Evolutionary conservation across 2,888 invertebrate species (phyloP).

Genomic region (Candidula unifasciata): DNA sequence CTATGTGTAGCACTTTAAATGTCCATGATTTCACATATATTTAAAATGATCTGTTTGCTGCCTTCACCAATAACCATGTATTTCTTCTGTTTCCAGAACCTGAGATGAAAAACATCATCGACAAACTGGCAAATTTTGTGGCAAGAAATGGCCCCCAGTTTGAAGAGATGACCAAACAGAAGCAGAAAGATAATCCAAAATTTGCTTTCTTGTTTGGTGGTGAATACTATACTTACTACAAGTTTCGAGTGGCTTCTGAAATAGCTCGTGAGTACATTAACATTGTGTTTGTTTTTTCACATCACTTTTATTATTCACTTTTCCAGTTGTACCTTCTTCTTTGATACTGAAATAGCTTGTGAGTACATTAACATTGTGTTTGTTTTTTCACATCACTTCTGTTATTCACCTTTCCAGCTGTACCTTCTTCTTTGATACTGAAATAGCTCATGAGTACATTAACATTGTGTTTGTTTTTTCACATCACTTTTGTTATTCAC

Average conservation of each 20-base stretch:
- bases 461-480: too few relatives aligned
- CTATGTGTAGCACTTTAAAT: too few relatives aligned
- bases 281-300: neutral
- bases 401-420: too few relatives aligned
- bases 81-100: slow-evolving; percentile 4
- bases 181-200: slow-evolving; percentile 97
- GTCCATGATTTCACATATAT: too few relatives aligned
- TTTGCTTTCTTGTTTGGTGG: slow-evolving; percentile 98
- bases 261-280: slow-evolving; percentile 84
- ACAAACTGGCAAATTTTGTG: slow-evolving; percentile 98
- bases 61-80: too few relatives aligned
- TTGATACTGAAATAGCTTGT: too few relatives aligned
- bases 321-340: neutral
- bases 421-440: too few relatives aligned
- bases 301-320: neutral
- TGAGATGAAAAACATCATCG: slow-evolving; percentile 97
- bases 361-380: too few relatives aligned
- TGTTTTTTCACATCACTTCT: too few relatives aligned
- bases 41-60: too few relatives aligned
- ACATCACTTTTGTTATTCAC: too few relatives aligned
- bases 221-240: slow-evolving; percentile 96
- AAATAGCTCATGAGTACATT: too few relatives aligned
- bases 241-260: slow-evolving; percentile 95
- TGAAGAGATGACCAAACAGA: slow-evolving; percentile 98
- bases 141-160: slow-evolving; percentile 99